Evolutionary conservation across 2,113 vertebrate species (phyloP).

Genomic region (Campylorhamphus procurvoides): DNA sequence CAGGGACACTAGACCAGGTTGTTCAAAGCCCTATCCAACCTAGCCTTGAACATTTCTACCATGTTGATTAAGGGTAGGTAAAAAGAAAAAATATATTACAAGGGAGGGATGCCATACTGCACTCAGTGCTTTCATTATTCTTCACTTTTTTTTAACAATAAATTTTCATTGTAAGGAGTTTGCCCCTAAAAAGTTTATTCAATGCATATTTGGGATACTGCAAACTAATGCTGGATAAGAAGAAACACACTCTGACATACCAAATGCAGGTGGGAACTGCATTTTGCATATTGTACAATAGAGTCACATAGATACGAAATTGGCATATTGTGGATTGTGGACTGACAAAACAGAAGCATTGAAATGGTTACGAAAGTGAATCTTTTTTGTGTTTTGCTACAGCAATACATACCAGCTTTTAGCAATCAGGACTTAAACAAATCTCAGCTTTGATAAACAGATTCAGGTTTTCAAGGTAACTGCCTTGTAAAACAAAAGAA

Average conservation of each 20-base stretch:
- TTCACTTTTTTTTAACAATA: neutral
- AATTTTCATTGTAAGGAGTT: neutral
- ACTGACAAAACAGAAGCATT: neutral
- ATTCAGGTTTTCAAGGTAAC: neutral
- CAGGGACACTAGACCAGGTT: neutral
- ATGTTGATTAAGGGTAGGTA: neutral
- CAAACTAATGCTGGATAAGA: neutral
- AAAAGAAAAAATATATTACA: neutral
- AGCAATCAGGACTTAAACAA: neutral
- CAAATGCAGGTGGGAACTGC: neutral
- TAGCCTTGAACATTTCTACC: neutral
- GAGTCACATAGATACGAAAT: neutral
- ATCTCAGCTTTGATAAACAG: neutral
- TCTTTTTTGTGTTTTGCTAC: neutral
- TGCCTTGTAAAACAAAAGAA: neutral
- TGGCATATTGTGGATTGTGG: neutral
- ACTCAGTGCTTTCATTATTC: neutral
- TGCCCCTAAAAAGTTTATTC: neutral
- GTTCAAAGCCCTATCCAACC: neutral
- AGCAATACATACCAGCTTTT: neutral
- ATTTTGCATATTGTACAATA: neutral
- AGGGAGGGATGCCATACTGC: neutral
- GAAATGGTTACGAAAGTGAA: neutral
- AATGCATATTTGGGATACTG: neutral
- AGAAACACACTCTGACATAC: neutral